A percentile compares a stretch with the other conserved stretches of the same genome.
phyloP scores from a whole-genome alignment of 2,888 invertebrate species.

The Idaea aversata region DNA sequence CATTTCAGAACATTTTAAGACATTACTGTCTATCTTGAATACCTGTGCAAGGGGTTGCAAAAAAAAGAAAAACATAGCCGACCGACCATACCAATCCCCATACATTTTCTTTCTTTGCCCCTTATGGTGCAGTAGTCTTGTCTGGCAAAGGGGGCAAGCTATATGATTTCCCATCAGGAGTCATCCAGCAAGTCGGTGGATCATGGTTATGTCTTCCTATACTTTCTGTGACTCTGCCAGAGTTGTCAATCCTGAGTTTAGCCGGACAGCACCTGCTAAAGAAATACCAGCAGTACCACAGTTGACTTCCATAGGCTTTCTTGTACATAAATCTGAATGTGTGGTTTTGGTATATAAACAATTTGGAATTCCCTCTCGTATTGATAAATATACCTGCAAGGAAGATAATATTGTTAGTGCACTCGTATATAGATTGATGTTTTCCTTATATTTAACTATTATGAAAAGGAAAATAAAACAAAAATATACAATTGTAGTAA shows the following conservation, averaged over 20 bases:
- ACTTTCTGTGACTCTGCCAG: slow-evolving; percentile 69
- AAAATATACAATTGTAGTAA: not conserved
- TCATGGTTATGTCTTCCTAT: slow-evolving; percentile 75
- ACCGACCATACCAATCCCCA: not conserved
- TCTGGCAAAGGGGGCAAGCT: slow-evolving; percentile 65
- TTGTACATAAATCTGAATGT: slow-evolving; percentile 78
- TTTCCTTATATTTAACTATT: slow-evolving; percentile 13
- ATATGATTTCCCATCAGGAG: slow-evolving; percentile 73
- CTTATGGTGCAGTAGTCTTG: slow-evolving; percentile 44
- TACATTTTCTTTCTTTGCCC: not conserved
- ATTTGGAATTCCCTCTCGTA: slow-evolving; percentile 73
- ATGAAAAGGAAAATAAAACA: slow-evolving; percentile 47
- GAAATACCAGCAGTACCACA: slow-evolving; percentile 78
- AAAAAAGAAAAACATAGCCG: not conserved
- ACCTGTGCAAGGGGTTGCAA: not conserved
- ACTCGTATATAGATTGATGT: not conserved
- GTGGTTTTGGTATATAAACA: slow-evolving; percentile 75
- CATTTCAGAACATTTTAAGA: not conserved
- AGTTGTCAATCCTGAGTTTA: slow-evolving; percentile 68
- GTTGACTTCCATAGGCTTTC: slow-evolving; percentile 74
- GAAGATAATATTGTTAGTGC: slow-evolving; percentile 17
- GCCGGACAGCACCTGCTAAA: slow-evolving; percentile 75
- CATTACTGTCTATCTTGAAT: not conserved
- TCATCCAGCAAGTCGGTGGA: slow-evolving; percentile 76
- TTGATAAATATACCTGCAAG: slow-evolving; percentile 76